Evolutionary conservation across 2,113 vertebrate species (phyloP).

Genomic region (Phrynocephalus versicolor): DNA sequence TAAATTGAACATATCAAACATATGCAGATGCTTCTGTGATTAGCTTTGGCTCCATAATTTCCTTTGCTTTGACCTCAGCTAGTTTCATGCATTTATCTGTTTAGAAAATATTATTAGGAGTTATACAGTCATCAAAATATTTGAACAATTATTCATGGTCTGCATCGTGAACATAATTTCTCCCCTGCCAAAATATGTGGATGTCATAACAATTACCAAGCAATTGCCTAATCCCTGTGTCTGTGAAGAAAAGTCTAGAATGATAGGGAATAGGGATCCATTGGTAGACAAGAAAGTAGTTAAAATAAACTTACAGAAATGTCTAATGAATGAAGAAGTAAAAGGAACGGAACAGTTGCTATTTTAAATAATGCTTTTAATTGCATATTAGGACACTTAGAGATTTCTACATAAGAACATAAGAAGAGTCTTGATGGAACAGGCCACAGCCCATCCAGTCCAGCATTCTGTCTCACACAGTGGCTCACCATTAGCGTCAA

Average conservation of each 20-base stretch:
- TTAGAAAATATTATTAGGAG: neutral
- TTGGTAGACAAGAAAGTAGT: neutral
- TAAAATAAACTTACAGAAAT: neutral
- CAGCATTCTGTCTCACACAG: no score
- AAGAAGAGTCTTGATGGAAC: no score
- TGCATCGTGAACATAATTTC: neutral
- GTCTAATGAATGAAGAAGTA: neutral
- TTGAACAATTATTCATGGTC: neutral
- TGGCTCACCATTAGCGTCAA: no score
- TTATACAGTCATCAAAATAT: constrained; percentile 6
- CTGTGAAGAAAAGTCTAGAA: neutral
- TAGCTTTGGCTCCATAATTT: neutral
- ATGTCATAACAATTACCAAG: neutral
- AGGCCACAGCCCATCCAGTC: no score
- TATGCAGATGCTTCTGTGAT: neutral
- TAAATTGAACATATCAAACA: constrained; percentile 23
- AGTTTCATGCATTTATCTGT: neutral
- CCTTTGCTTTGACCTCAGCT: neutral
- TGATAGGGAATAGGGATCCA: no score
- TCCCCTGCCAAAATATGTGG: neutral
- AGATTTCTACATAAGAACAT: no score
- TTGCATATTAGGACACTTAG: no score
- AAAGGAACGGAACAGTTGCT: neutral
- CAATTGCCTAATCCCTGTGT: neutral
- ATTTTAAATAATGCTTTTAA: neutral